Evolutionary conservation across 2,113 vertebrate species (phyloP).

Genomic region (Collichthys lucidus): DNA sequence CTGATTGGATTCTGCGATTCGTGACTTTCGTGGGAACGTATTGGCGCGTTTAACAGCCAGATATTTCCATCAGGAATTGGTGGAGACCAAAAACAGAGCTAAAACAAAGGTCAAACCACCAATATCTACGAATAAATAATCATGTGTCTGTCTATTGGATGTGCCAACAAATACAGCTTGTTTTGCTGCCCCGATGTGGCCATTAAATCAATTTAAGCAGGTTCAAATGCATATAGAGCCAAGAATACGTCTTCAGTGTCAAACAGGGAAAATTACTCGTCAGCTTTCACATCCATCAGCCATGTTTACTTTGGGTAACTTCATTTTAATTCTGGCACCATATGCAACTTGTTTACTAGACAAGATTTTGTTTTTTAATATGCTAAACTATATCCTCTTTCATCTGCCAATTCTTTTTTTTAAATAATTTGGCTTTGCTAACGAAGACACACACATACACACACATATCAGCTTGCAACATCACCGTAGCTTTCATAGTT

Average conservation of each 20-base stretch:
- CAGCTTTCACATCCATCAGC: conserved; percentile 14
- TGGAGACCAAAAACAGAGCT: not conserved
- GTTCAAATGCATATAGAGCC: not conserved
- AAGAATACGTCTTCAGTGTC: not conserved
- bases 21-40: too few relatives aligned
- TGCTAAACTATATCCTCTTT: not conserved
- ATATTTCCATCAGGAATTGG: not conserved
- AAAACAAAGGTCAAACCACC: not conserved
- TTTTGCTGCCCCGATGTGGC: not conserved
- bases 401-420: conserved; percentile 16
- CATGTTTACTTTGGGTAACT: not conserved
- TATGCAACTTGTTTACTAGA: conserved; percentile 24
- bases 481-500: conserved; percentile 12
- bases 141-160: not conserved
- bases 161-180: not conserved
- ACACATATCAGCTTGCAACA: not conserved
- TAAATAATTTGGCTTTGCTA: not conserved
- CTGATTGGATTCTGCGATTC: too few relatives aligned
- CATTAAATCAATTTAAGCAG: not conserved
- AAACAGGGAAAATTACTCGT: not conserved
- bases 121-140: not conserved
- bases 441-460: not conserved
- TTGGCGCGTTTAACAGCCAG: not conserved
- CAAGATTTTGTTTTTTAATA: conserved; percentile 18
- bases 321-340: conserved; percentile 8